These are phyloP conservation scores for Julus scanicus DNA, from an alignment of 2,888 invertebrate genomes.

Conservation along the genomic window DNA sequence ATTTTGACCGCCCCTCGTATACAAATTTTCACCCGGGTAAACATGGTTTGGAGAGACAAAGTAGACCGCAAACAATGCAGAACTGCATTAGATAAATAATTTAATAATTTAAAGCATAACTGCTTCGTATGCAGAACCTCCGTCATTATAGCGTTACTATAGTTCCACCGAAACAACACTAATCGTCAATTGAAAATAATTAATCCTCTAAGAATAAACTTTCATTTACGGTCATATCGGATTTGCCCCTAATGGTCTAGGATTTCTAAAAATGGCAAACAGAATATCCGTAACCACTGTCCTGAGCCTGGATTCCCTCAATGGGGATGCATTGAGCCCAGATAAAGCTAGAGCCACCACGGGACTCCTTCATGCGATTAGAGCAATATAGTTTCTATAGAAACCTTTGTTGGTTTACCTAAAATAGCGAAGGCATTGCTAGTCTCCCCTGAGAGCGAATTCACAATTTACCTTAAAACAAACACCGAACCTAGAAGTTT, in stretches of 20 bases:
- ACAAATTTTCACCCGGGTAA: no score
- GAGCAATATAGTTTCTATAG: neutral
- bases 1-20: no score
- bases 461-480: neutral
- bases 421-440: neutral
- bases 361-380: neutral
- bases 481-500: neutral
- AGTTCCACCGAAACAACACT: neutral
- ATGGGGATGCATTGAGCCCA: neutral
- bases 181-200: neutral
- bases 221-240: neutral
- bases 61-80: neutral
- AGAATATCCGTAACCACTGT: neutral
- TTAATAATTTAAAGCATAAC: neutral
- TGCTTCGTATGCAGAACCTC: no score
- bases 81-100: neutral
- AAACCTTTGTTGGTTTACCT: neutral
- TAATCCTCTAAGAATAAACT: neutral
- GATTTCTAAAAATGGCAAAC: neutral
- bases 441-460: neutral
- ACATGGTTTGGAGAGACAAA: neutral
- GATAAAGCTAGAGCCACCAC: neutral
- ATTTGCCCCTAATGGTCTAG: no score
- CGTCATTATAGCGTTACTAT: neutral
- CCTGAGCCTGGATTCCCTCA: neutral